phyloP scores from a whole-genome alignment of 2,113 vertebrate species.

The Pyrgilauda ruficollis region DNA sequence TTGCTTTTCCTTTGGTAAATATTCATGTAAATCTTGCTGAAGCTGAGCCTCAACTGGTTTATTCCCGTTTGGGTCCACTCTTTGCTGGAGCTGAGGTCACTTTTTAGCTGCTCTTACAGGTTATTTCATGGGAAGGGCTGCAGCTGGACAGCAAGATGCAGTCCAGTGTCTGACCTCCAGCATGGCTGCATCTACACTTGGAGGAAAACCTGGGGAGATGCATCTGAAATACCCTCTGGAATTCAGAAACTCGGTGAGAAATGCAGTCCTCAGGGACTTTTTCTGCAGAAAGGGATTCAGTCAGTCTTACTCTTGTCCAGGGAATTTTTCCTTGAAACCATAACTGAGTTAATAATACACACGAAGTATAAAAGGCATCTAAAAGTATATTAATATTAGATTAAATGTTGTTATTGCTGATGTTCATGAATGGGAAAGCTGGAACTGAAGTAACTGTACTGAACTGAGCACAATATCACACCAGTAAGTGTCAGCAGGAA shows the following conservation, averaged over 20 bases:
- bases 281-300: neutral
- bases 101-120: neutral
- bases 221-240: neutral
- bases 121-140: neutral
- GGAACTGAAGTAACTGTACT: neutral
- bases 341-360: neutral
- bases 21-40: neutral
- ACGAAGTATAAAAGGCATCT: neutral
- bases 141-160: neutral
- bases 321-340: neutral
- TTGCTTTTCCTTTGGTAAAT: neutral
- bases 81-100: neutral
- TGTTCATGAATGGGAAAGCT: neutral
- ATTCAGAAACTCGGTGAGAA: neutral
- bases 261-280: neutral
- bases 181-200: neutral
- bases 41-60: neutral
- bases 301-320: neutral
- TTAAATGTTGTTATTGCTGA: neutral
- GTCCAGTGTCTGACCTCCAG: neutral
- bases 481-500: neutral
- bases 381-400: neutral
- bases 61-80: neutral
- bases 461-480: neutral
- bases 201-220: neutral